These are phyloP conservation scores for Agrypnus murinus DNA, from an alignment of 2,888 invertebrate genomes.

Conservation along the genomic window DNA sequence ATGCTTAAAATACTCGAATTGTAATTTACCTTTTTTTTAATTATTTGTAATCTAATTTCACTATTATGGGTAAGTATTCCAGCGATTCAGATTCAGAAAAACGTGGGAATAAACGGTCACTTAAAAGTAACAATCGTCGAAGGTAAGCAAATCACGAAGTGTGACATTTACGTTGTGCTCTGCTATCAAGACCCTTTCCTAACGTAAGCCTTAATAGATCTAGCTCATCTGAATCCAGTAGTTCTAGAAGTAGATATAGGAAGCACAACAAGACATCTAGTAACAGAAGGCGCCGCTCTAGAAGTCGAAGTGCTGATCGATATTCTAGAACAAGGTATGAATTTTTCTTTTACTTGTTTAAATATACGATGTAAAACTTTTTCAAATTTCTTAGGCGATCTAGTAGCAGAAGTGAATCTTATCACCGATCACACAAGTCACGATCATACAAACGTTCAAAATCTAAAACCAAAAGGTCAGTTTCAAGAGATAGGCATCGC, in stretches of 20 bases:
- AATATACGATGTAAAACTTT: too few species aligned
- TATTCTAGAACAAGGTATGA: conserved; percentile 64
- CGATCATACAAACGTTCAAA: conserved; percentile 58
- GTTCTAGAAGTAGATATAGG: conserved; percentile 58
- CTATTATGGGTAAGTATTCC: conserved; percentile 71
- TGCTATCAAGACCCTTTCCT: conserved; percentile 33
- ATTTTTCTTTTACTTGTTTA: too few species aligned
- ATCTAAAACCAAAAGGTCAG: conserved; percentile 46
- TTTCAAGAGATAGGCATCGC: conserved; percentile 55
- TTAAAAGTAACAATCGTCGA: conserved; percentile 66
- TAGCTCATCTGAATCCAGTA: conserved; percentile 65
- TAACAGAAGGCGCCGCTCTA: conserved; percentile 60
- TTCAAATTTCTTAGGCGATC: conserved; percentile 34
- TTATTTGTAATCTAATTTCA: too few species aligned
- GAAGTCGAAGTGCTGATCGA: conserved; percentile 62
- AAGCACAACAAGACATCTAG: conserved; percentile 45
- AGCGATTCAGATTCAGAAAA: conserved; percentile 70
- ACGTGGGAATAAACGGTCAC: conserved; percentile 65
- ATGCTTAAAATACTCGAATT: too few species aligned
- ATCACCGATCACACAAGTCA: conserved; percentile 59
- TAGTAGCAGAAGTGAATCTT: conserved; percentile 60
- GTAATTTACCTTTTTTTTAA: too few species aligned
- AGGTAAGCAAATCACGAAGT: conserved; percentile 63
- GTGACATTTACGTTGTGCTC: conserved; percentile 39
- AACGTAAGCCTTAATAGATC: conserved; percentile 61